Base-by-base conservation (phyloP, 2,113 vertebrate species). In the Tragelaphus strepsiceros region DNA sequence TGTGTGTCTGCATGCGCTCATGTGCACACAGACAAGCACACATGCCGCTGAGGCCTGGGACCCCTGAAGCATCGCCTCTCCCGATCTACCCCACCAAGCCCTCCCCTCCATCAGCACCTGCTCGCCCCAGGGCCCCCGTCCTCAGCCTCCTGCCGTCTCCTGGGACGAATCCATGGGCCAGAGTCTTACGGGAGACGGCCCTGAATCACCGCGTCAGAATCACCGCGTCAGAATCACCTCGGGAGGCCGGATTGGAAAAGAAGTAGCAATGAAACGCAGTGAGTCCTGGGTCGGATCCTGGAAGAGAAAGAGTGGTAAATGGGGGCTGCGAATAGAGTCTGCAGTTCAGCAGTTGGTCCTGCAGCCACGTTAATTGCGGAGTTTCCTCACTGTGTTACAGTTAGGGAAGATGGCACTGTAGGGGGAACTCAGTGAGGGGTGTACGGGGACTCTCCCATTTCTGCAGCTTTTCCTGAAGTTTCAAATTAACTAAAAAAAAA, bases 301-400 rank as follows among this genome's bases (percentile, higher is more conserved):
- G 53, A 58, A 21, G 39, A 51, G 71, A 53, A 81, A n/a, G 32
- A 35, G 17, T 7, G 5, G 14, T 49, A 9, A 61, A 32, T 13
- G 8, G 10, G 26, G 17, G n/a, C 24, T 32, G 16, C 19, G 2
- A 3, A 7, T 0, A 7, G 1, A 0, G 21, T 5, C 88, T 24
- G 39, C 2, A 2, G 4, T 19, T 32, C 13, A 39, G n/a, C 15
- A 15, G 3, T 16, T 1, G 43, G 35, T 14, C 17, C 3, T 8
- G 21, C 1, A 2, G 59, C 13, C 77, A 0, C 0, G 19, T 49
- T 15, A 32, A 10, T 13, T 59, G 26, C 30, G 3, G 6, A 4
- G 28, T 59, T 49, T 43, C 5, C 1, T 35, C n/a, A 1, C 11
- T 6, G 28, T 12, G 3, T 64, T 2, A 7, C 5, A 19, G 15